Evolutionary conservation across 2,113 vertebrate species (phyloP), one percentile per base, ranked within the genome.

Genomic region (Pterophyllum scalare): DNA sequence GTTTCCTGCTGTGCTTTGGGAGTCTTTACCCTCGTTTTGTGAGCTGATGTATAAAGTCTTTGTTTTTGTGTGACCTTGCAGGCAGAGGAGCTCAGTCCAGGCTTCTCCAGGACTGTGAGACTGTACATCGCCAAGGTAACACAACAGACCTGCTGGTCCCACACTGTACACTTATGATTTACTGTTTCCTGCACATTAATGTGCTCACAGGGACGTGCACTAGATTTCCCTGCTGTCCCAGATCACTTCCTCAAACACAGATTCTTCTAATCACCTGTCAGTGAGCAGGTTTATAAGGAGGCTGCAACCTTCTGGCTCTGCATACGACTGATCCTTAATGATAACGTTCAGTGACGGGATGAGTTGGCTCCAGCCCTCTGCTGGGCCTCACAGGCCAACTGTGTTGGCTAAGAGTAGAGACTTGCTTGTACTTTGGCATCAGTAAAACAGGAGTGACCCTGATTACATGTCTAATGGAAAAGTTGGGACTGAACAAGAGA

Each of bases 51-150:
- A 72, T 72, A 17, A 72, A 72, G 7, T 70, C 13, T 14, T 15
- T 43, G 17, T 5, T 33, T 35, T 76, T 10, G 3, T 81, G 1
- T 83, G 15, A 26, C 35, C 33, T 43, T 64, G 77, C 26, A 99
- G 95, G 95, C 95, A 1, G 98, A 99, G 90, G 96, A 98, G 43
- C 92, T 99, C 75, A 96, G 94, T 84, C 96, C 97, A 17, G 97
- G 96, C 5, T 98, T 96, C 93, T 98, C 97, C 92, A 98, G 96
- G 96, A 93, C 95, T 1, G 96, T 96, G 74, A 96, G 97, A 58
- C 94, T 98, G 3, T 97, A 97, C 93, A 98, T 99, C 75, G 97
- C 97, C 58, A 98, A 99, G 97, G 95, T 96, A 90, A 86, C 15
- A 7, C 2, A 22, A 24, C 52, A 62, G 28, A 33, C 3, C 35